Base-by-base conservation (phyloP, 2,888 invertebrate species). In the Mystacides longicornis region DNA sequence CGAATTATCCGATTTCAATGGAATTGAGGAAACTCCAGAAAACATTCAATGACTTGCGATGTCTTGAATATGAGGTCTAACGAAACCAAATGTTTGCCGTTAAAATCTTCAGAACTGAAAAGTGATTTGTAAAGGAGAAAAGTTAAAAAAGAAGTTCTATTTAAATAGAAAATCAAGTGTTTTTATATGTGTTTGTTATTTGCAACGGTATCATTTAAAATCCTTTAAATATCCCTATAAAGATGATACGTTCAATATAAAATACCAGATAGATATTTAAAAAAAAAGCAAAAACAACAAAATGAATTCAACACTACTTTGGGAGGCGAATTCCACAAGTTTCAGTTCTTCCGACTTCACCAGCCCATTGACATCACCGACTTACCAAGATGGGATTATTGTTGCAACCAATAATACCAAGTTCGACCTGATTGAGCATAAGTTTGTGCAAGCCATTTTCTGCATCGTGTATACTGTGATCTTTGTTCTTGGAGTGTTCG, bases 401-500 rank as follows among this genome's bases (percentile, higher is more conserved):
- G 23, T 23, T 14, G 23, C 73, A 0, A 74, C 69, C 68, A 63
- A 65, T 2, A 77, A 76, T 60, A 71, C 70, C 62, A 73, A 75
- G 2, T 68, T 69, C 16, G 81, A 83, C 64, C 76, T 86, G 42
- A 85, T 86, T 57, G 80, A 83, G 60, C 78, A 83, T 60, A 78
- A 81, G 60, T 69, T 79, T 1, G 84, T 89, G 3, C 89, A 89
- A 73, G 80, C 84, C 11, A 72, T 85, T 49, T 89, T 91, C 68
- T 87, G 85, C 65, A 74, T 86, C 55, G 74, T 90, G 27, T 94
- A 94, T 70, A 76, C 81, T 2, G 73, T 83, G 7, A 90, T 94
- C 56, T 93, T 93, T 68, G 74, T 87, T 1, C 74, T 90, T 14
- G 93, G 93, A 0, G 75, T 90, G 1, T 85, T 85, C 62, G 92